phyloP scores from a whole-genome alignment of 2,888 invertebrate genomes.

The Stomorhina lunata region DNA sequence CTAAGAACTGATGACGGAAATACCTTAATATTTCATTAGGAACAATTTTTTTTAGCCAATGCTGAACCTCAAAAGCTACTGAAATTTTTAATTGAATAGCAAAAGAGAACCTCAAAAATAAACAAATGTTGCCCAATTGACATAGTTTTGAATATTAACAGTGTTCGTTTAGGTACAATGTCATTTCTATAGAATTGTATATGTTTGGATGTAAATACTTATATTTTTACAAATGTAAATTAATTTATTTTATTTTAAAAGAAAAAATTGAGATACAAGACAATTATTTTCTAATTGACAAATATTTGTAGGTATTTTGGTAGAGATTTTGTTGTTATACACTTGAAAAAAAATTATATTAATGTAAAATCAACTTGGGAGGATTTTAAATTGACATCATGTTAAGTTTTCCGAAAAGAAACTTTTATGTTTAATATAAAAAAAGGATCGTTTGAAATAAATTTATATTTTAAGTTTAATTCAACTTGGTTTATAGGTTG shows the following conservation, averaged over 20 bases:
- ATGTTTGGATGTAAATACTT: neutral
- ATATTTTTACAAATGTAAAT: neutral
- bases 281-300: conserved; percentile 60
- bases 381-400: too few relatives aligned
- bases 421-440: too few relatives aligned
- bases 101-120: neutral
- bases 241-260: neutral
- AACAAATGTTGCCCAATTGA: conserved; percentile 52
- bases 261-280: conserved; percentile 28
- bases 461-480: too few relatives aligned
- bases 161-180: conserved; percentile 42
- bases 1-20: conserved; percentile 56
- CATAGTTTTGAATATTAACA: conserved; percentile 43
- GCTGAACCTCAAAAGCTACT: neutral
- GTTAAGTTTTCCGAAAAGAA: too few relatives aligned
- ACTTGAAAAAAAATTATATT: too few relatives aligned
- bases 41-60: neutral
- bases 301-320: conserved; percentile 32
- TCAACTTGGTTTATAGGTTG: too few relatives aligned
- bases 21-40: conserved; percentile 53
- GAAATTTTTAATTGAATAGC: neutral
- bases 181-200: conserved; percentile 30
- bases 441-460: too few relatives aligned
- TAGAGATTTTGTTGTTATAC: neutral
- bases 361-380: too few relatives aligned